Evolutionary conservation across 2,113 vertebrate species (phyloP), one percentile per base, ranked within the genome.

Genomic region (Aplodontia rufa): DNA sequence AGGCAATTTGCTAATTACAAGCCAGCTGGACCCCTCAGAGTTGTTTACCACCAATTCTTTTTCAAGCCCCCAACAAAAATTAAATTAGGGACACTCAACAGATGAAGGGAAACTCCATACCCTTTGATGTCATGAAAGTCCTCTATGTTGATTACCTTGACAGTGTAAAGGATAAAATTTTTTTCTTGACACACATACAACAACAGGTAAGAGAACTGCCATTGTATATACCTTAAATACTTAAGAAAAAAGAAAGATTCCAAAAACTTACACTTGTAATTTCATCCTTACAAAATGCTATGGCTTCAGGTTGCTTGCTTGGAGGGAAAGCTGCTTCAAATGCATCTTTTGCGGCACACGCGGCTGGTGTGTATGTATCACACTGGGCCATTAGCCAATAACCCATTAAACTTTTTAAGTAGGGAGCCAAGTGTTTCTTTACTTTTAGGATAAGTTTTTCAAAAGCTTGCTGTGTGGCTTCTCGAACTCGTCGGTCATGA

Each of bases 321-420:
- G 98, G 98, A 49, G 99, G 99, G 97, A 99, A 99, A 62, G 99
- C 99, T 17, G 99, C 99, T 97, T 99, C 98, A 97, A 99, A 99
- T 85, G 99, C 99, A 81, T 98, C 96, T 97, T 98, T 98, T 8
- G 99, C 99, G 79, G 99, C 99, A 20, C 99, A 99, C 47, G 99
- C 99, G 74, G 99, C 99, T 51, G 99, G 99, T 8, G 98, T 97
- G n/a, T 99, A 99, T 32, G 99, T 99, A 96, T 99, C 99, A 96
- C 99, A 99, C 55, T 99, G 99, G 93, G 99, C 99, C 96, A 99
- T 98, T n/a, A 99, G 98, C 99, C 99, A 99, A 97, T 99, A 99
- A 72, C 99, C 99, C 99, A 99, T 99, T 90, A 99, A 98, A 97
- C 98, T 99, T 98, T 99, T 99, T 97, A 99, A 98, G 97, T 99